Evolutionary conservation across 2,113 vertebrate genomes (phyloP), one percentile per base, ranked within the genome.

Genomic region (Silurus glanis): DNA sequence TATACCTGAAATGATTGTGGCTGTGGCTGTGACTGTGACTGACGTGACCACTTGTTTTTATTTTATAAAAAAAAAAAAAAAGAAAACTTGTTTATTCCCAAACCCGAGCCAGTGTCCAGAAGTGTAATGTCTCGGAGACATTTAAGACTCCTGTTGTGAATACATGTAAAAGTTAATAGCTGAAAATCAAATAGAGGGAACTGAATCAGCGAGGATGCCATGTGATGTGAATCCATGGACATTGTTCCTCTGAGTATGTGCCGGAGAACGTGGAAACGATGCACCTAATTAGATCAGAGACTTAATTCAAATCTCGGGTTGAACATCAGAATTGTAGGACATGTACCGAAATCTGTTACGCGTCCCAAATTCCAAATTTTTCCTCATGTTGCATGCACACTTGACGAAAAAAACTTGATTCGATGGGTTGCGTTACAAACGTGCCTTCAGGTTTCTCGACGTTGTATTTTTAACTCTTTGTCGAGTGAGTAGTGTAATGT

Each of bases 201-300:
- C 17, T 80, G 28, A 59, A 59, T 56, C 6, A 19, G 14, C 28
- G 16, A 58, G 53, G 55, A 58, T 28, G 76, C n/a, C 76, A 59
- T 61, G 78, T 59, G 55, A 80, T 45, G 56, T 80, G 78, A 9
- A 76, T 12, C n/a, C 6, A 62, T 53, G 8, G 47, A 49, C 16
- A 53, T 88, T 83, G 83, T 83, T 88, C 56, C 23, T 69, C n/a
- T 45, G 25, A 28, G 51, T 79, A 55, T 62, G 55, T 17, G 25
- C 17, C 19, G 55, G 59, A 23, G 62, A 64, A 81, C 25, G 47
- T 55, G 25, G 58, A 71, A 87, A 58, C 49, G 66, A 59, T 64
- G 45, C 71, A 80, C 55, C 85, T 89, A 87, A 90, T 87, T 90
- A 80, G 51, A 89, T 91, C 59, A 80, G 28, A 83, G 84, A 61